Evolutionary conservation across 2,113 vertebrate genomes (phyloP).

Genomic region (Ochotona curzoniae): DNA sequence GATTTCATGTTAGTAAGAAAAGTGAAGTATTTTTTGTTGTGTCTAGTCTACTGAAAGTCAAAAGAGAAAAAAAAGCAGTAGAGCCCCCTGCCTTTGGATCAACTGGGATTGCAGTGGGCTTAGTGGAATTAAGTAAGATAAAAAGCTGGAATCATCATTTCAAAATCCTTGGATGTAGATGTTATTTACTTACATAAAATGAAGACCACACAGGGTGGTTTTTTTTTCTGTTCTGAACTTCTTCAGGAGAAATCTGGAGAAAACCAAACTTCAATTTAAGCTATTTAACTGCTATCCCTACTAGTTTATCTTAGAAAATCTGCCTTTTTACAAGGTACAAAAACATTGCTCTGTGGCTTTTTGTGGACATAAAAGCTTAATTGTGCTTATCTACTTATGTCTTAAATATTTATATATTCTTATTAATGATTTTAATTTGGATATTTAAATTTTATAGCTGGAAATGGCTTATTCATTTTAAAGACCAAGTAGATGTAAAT

Average conservation of each 20-base stretch:
- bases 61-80: not conserved
- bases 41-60: slow-evolving; percentile 16
- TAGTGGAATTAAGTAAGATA: slow-evolving; percentile 1
- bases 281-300: slow-evolving; percentile 26
- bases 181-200: slow-evolving; percentile 26
- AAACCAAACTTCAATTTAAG: slow-evolving; percentile 9
- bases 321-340: not conserved
- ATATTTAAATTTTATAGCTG: slow-evolving; percentile 24
- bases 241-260: slow-evolving; percentile 11
- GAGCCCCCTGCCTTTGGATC: not conserved
- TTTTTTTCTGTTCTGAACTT: slow-evolving; percentile 13
- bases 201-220: slow-evolving; percentile 21
- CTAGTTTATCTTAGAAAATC: slow-evolving; percentile 9
- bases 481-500: not conserved
- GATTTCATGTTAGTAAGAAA: not conserved
- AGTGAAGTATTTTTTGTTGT: not conserved
- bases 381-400: slow-evolving; percentile 32
- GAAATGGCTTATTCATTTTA: slow-evolving; percentile 3
- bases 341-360: slow-evolving; percentile 14
- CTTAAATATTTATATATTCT: not conserved
- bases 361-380: not conserved
- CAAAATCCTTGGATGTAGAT: slow-evolving; percentile 4
- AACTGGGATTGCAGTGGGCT: not conserved
- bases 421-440: slow-evolving; percentile 35
- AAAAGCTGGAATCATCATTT: slow-evolving; percentile 27